Percentiles rank a stretch among this genome's conserved stretches.
These are phyloP conservation scores for Bombus terrestris DNA, from an alignment of 1,140 invertebrate species.

Conservation along the genomic window DNA sequence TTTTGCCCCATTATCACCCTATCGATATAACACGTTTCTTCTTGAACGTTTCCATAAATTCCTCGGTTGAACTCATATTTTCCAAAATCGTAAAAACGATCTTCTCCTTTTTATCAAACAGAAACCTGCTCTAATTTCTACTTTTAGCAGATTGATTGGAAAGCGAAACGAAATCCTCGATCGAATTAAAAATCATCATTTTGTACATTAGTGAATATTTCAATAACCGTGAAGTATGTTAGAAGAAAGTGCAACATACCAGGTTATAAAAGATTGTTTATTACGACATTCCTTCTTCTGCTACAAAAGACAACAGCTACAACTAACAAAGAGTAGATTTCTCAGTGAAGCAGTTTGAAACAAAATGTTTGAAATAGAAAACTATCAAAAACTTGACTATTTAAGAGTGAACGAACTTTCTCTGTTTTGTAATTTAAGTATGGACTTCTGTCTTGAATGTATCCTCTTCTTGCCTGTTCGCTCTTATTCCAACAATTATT, in stretches of 20 bases:
- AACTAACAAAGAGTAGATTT: no score
- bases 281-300: no score
- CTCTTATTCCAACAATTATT: no score
- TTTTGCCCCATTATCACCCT: neutral
- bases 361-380: no score
- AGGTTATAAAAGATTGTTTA: neutral
- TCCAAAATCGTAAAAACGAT: neutral
- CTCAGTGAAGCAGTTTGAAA: no score
- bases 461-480: no score
- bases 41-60: neutral
- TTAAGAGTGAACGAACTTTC: no score
- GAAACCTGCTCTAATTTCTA: neutral
- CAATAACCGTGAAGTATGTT: neutral
- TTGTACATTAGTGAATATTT: neutral
- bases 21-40: neutral
- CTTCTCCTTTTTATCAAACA: no score
- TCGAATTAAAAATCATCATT: neutral
- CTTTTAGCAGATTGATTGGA: neutral
- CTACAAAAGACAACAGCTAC: no score
- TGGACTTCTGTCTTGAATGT: no score
- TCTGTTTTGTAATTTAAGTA: no score
- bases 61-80: neutral
- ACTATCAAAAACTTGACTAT: no score
- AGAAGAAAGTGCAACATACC: neutral
- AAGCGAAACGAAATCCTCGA: neutral